Evolutionary conservation across 2,888 invertebrate genomes (phyloP), one percentile per base, ranked within the genome.

Genomic region (Bedellia somnulentella): DNA sequence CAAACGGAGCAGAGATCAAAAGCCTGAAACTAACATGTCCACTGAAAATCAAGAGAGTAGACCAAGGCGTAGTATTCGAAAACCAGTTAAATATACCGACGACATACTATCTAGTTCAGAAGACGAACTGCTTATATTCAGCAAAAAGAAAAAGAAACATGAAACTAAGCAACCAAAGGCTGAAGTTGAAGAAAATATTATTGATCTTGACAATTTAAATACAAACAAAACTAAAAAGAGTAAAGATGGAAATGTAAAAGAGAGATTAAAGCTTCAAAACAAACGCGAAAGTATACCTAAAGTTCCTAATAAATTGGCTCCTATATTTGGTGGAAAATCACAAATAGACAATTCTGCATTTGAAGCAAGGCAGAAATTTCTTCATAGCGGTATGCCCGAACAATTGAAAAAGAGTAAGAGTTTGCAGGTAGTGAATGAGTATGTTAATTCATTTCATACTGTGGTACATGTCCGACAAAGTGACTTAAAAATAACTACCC

Each of bases 311-410:
- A 86, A 85, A 57, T 47, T 86, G 24, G 89, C 89, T 1, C 87
- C 89, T n/a, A 68, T 89, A 26, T 89, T 89, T 57, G 48, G 77
- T 23, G 54, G 75, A 8, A 85, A 82, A 56, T 76, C 73, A 5
- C 79, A 78, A 48, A 47, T 76, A 10, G 82, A 85, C 61, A 71
- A 79, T 10, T 75, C 63, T 30, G 58, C 73, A 24, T 34, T 81
- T 25, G 80, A 82, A 51, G 87, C 89, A 4, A 81, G 82, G 42
- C 80, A 80, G 37, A 78, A 80, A 35, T 89, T 89, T 58, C 61
- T 89, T 21, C 78, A 82, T 41, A 86, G 88, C 36, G 86, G 86
- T n/a, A 78, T 86, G 4, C 84, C 86, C 6, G 82, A 84, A 15
- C 73, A 78, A 39, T 53, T 85, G 27, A 81, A 79, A 39, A 81